Evolutionary conservation across 2,888 invertebrate genomes (phyloP), one percentile per base, ranked within the genome.

Genomic region (Eutolmus rufibarbis): DNA sequence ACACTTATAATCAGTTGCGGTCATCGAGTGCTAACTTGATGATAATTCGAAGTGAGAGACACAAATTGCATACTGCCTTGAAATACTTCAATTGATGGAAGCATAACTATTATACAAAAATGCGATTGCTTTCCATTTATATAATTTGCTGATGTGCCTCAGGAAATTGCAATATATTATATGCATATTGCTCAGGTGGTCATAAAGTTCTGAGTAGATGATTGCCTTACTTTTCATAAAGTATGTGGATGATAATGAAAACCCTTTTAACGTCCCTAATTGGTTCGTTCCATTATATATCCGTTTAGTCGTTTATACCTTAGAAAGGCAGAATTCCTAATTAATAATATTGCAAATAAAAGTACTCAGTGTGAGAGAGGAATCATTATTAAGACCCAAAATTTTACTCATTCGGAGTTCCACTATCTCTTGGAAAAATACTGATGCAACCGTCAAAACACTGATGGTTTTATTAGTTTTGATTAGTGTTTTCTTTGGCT

Each of bases 1-100:
- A 46, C 23, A 43, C 46, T n/a, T 78, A 40, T 78, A 78, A 78
- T 78, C 78, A 78, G 78, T 37, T 78, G n/a, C 40, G 78, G 43
- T n/a, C 40, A 78, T 78, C 43, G 43, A 78, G 37, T 43, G 78
- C 40, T 78, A 78, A 78, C 28, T 43, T 23, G 78, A 43, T 23
- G 78, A 78, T 78, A 78, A 78, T 78, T 78, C 40, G 19, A 43
- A 23, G 43, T 78, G 43, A 78, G 78, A 57, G 57, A 78, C n/a
- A 16, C 37, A 40, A 78, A 78, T 78, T 78, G 43, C 40, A 43
- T 5, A 43, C 5, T 43, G 78, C 78, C 78, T 78, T 37, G 78
- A 19, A 46, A 76, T 76, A 76, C 34, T n/a, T 37, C n/a, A 28
- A 31, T 76, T 8, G 76, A 19, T 5, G 7, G n/a, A 57, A 57